Evolutionary conservation across 1,140 invertebrate species (phyloP), one percentile per base, ranked within the genome.

Genomic region (Diuraphis noxia): DNA sequence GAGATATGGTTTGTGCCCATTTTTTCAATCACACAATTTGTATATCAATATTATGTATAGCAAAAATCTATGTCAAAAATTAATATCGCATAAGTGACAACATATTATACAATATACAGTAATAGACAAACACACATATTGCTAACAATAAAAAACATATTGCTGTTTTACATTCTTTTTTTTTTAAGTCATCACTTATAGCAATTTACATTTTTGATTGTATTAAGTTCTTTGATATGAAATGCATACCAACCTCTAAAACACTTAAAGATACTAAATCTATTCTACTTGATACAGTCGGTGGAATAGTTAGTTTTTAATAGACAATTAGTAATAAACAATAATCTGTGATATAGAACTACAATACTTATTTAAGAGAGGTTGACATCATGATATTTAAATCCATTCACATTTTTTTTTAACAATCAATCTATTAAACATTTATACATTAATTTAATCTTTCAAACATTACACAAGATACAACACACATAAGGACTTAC

Each of bases 181-280:
- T 49, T 40, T 86, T 49, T 46, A 46, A 38, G n/a, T 86, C 5
- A 86, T 49, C 84, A 86, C 84, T 86, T 49, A 56, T 81, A 36
- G 30, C 56, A 81, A 90, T 81, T 46, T 77, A 90, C 21, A n/a
- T 81, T 79, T 77, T 90, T 49, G 34, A 81, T 81, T n/a, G 21
- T 25, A 56, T 23, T 7, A 30, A 77, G 7, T 63, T 63, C 23
- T 43, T 41, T 43, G n/a, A 81, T 90, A 81, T 81, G 88, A 90
- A 90, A 90, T 49, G 13, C 77, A 52, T 49, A 90, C 34, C 77
- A 81, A 90, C 72, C 88, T 90, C 88, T 82, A 91, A 38, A 82
- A 79, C 4, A 72, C n/a, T 23, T 30, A 38, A 38, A 25, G 4
- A 46, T 7, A 63, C 34, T 49, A 40, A 63, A 79, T 38, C 43